Conservation (phyloP, 2,888 invertebrate genomes). For the Pandemis corylana region DNA sequence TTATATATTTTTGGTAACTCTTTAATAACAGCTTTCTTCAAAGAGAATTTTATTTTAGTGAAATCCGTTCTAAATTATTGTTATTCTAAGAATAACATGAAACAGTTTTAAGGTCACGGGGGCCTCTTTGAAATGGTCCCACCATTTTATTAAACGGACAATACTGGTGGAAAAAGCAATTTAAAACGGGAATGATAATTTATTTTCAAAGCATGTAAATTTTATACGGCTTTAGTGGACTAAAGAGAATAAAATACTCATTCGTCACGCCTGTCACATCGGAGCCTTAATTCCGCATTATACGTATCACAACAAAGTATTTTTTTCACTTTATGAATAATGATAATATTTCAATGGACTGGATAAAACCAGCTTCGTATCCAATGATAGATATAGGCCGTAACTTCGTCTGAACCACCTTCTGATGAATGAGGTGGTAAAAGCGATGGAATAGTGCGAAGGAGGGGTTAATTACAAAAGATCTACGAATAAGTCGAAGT, state of each 20-base stretch:
- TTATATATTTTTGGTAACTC: too few relatives aligned
- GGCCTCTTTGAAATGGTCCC: not conserved
- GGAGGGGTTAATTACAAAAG: too few relatives aligned
- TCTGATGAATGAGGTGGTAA: too few relatives aligned
- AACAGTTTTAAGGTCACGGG: not conserved
- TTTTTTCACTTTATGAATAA: constrained; percentile 16
- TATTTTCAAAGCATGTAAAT: constrained; percentile 33
- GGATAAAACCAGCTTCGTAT: not conserved
- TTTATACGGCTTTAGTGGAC: constrained; percentile 15
- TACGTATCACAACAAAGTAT: not conserved
- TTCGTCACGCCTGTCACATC: constrained; percentile 29
- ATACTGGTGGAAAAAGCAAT: constrained; percentile 15
- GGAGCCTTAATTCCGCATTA: constrained; percentile 16
- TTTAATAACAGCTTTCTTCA: too few relatives aligned
- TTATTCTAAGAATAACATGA: not conserved
- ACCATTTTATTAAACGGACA: not conserved
- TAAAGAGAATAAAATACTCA: constrained; percentile 30
- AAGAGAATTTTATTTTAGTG: too few relatives aligned
- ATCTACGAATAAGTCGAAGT: too few relatives aligned
- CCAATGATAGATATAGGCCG: too few relatives aligned
- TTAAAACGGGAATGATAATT: constrained; percentile 29
- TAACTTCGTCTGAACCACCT: too few relatives aligned
- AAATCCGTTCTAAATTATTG: not conserved
- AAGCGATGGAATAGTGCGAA: too few relatives aligned
- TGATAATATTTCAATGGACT: constrained; percentile 6